Base-by-base conservation (phyloP, 2,888 invertebrate genomes). In the Drosophila niveifrons region DNA sequence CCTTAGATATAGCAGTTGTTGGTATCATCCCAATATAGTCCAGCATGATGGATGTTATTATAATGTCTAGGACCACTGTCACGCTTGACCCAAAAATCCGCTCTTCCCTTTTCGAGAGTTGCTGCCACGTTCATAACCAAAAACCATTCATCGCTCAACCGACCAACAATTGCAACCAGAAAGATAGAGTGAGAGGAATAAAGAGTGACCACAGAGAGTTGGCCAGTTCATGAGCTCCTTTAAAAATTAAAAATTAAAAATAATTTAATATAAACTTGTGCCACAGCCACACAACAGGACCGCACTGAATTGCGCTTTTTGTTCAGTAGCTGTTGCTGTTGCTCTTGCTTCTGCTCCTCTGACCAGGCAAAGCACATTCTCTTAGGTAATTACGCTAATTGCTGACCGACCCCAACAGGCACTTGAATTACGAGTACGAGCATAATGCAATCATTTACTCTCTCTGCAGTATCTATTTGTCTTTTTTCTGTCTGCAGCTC, bases 31-130 rank as follows among this genome's bases (percentile, higher is more conserved):
- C 63, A 68, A 69, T 73, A 53, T 56, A 68, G 78, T 71, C 58
- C 75, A 48, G 47, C 51, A 78, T 83, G 87, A 83, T 83, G 87
- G 84, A 83, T 83, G 87, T 78, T 75, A 80, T 84, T 87, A 80
- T 84, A 83, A 86, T 83, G 67, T 77, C 61, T 57, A 69, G 67
- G 52, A 47, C 75, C 50, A 62, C 61, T 57, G 50, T 55, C 41
- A 53, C 53, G 65, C 53, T 68, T 79, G 77, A 82, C 74, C 78
- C 61, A 55, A 50, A 43, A 48, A 48, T 46, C 39, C 4, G 23
- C 10, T 31, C 29, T 13, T 6, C 11, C 43, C 51, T 18, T 34
- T 36, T 28, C 41, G 17, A 48, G 48, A 43, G 34, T 53, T 31
- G 9, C 1, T 10, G 9, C 52, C 47, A 46, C 23, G 17, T 34